Conservation (phyloP, 1,140 invertebrate genomes). For the Adelges cooleyi region DNA sequence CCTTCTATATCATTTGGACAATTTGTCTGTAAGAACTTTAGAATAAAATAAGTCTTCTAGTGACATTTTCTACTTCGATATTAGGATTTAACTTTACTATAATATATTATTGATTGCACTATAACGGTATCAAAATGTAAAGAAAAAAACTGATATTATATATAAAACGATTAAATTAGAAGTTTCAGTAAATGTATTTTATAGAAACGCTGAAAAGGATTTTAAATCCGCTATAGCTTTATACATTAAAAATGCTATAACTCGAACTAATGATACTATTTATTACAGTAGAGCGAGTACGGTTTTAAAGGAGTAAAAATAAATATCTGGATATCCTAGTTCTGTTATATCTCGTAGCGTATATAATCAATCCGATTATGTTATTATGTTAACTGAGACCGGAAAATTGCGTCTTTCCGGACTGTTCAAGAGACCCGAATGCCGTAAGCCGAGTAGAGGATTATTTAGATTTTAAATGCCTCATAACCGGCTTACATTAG, state of each 20-base stretch:
- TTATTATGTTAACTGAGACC: slow-evolving; percentile 27
- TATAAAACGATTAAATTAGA: no score
- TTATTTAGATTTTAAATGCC: slow-evolving; percentile 21
- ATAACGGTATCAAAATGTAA: no score
- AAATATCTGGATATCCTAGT: background rate
- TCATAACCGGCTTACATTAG: slow-evolving; percentile 22
- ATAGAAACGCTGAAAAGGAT: no score
- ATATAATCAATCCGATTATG: slow-evolving; percentile 26
- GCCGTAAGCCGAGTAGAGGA: slow-evolving; percentile 4
- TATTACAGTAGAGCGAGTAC: background rate
- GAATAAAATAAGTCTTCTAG: no score
- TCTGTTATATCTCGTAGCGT: background rate
- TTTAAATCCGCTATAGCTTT: no score
- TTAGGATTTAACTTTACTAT: no score
- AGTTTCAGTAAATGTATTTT: no score
- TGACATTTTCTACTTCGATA: no score
- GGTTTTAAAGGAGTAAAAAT: slow-evolving; percentile 1
- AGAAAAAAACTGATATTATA: no score
- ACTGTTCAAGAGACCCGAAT: slow-evolving; percentile 18
- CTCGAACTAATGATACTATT: slow-evolving; percentile 8
- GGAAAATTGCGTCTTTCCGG: slow-evolving; percentile 27
- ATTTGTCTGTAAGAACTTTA: no score
- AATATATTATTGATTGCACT: no score
- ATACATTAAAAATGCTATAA: background rate
- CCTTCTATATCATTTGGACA: no score